Conservation (phyloP, 2,888 invertebrate species). For the Cephus runcator region DNA sequence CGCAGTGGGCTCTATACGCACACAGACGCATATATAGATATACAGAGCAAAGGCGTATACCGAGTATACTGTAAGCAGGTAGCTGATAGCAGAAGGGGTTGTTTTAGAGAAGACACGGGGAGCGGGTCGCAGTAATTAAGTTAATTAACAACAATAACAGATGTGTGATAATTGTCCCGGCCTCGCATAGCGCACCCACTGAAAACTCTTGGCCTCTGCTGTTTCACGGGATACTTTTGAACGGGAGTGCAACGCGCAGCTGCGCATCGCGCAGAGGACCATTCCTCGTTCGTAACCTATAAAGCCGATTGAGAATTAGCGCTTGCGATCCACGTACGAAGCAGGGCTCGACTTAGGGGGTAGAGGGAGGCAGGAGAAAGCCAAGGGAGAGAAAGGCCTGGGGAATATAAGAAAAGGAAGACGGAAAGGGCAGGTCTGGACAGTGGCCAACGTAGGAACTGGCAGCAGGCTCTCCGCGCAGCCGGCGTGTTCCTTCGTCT, state of each 20-base stretch:
- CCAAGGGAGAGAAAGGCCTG: constrained; percentile 16
- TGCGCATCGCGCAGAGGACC: not conserved
- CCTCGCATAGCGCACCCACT: not conserved
- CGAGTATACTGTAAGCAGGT: not conserved
- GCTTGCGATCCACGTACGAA: not conserved
- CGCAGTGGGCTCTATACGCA: not conserved
- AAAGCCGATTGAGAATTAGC: not conserved
- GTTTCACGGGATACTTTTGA: not conserved
- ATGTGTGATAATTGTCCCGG: constrained; percentile 27
- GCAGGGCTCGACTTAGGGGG: not conserved
- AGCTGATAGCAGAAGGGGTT: not conserved
- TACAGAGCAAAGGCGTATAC: not conserved
- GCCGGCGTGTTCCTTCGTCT: constrained; percentile 48
- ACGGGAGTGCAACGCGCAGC: not conserved
- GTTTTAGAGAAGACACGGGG: not conserved
- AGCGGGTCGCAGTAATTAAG: constrained; percentile 28
- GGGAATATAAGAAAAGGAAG: constrained; percentile 23
- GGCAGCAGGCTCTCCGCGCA: constrained; percentile 28
- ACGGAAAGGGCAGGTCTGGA: constrained; percentile 42
- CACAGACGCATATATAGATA: not conserved
- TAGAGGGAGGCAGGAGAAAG: not conserved
- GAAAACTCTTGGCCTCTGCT: not conserved
- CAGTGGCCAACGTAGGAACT: constrained; percentile 41
- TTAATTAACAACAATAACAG: constrained; percentile 37
- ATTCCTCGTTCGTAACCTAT: not conserved